A percentile compares a stretch with the other conserved stretches of the same genome.
Evolutionary conservation across 2,113 vertebrate genomes (phyloP).

Genomic region (Brachyhypopomus gauderio): DNA sequence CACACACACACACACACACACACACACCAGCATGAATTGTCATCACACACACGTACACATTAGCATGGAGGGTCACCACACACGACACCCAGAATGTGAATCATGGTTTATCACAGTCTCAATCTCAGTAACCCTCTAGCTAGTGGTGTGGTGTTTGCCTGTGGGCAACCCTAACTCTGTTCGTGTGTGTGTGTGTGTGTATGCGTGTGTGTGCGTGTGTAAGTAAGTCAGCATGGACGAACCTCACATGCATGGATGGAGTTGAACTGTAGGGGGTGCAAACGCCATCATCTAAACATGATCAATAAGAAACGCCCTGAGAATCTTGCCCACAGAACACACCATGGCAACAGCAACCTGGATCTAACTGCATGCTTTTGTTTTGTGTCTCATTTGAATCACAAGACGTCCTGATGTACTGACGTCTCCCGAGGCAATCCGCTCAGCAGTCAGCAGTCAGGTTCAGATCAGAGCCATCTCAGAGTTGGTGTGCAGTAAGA

Average conservation of each 20-base stretch:
- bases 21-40: too few species aligned
- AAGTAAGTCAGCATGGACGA: not conserved
- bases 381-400: constrained; percentile 4
- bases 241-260: not conserved
- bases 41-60: too few species aligned
- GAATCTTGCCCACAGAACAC: not conserved
- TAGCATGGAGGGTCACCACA: too few species aligned
- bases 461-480: too few species aligned
- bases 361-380: not conserved
- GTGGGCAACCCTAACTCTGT: not conserved
- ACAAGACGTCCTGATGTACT: not conserved
- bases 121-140: too few species aligned
- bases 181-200: constrained; percentile 1
- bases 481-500: too few species aligned
- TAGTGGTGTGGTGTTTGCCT: not conserved
- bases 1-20: not conserved
- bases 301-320: not conserved
- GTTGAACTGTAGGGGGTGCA: not conserved
- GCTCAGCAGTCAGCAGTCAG: too few species aligned
- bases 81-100: too few species aligned
- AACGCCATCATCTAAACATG: not conserved
- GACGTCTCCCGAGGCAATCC: not conserved
- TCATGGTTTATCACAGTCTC: too few species aligned
- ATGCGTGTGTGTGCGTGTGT: not conserved
- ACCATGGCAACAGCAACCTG: not conserved